A percentile compares a stretch with the other conserved stretches of the same genome.
These are phyloP conservation scores for Muscina levida DNA, from an alignment of 2,888 invertebrate genomes.

Conservation along the genomic window DNA sequence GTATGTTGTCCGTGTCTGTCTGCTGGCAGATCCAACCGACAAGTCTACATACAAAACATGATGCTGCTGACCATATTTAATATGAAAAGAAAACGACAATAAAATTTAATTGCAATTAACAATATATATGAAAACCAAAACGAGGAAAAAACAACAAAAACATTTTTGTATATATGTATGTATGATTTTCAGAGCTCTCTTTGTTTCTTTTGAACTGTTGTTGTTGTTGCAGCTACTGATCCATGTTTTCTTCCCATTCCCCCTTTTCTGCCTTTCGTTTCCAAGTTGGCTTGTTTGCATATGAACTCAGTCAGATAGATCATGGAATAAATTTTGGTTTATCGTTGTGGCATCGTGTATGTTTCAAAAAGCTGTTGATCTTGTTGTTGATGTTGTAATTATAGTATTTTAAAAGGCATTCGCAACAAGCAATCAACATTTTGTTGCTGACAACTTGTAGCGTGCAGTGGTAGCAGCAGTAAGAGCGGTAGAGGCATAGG, in stretches of 20 bases:
- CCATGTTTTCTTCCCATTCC: too few relatives aligned
- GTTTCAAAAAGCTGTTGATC: conserved; percentile 48
- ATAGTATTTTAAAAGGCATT: conserved; percentile 42
- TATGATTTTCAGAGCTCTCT: too few relatives aligned
- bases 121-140: conserved; percentile 56
- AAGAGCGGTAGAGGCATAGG: too few relatives aligned
- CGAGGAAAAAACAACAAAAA: too few relatives aligned
- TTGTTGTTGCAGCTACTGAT: conserved; percentile 21
- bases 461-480: neutral
- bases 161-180: too few relatives aligned
- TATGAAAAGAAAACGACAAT: neutral
- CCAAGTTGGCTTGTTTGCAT: neutral
- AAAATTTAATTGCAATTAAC: conserved; percentile 52
- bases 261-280: too few relatives aligned
- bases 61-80: conserved; percentile 15
- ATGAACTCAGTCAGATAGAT: neutral
- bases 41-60: neutral
- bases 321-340: neutral
- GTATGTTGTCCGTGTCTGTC: too few relatives aligned
- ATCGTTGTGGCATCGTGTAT: neutral
- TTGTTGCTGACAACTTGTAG: neutral
- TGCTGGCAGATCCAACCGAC: neutral
- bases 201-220: too few relatives aligned
- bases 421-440: conserved; percentile 29
- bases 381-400: conserved; percentile 54